Percentiles rank a stretch among this genome's conserved stretches.
phyloP scores from a whole-genome alignment of 1,140 invertebrate genomes.

The Bombus cullumanus region DNA sequence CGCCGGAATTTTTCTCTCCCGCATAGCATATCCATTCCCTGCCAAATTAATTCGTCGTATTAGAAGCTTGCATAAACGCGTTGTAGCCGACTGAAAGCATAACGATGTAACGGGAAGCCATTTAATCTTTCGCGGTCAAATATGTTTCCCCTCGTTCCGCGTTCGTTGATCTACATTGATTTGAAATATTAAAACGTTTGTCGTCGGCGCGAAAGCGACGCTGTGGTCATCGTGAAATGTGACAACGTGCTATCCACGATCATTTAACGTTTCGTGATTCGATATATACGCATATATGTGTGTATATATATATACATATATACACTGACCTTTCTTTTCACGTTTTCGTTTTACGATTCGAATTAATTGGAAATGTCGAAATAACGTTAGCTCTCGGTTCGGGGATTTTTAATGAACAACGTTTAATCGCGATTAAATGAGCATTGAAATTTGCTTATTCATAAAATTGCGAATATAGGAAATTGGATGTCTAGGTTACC shows the following conservation, averaged over 20 bases:
- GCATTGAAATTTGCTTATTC: background rate
- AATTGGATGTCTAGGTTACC: too few species aligned
- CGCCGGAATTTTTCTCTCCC: background rate
- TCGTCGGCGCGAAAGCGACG: background rate
- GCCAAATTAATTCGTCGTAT: conserved; percentile 25
- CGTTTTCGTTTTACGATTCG: background rate
- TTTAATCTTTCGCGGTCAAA: conserved; percentile 31
- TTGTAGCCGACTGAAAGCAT: conserved; percentile 16
- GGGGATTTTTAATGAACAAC: background rate
- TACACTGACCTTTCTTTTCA: too few species aligned
- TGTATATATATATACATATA: too few species aligned
- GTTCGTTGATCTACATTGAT: conserved; percentile 13
- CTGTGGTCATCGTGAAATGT: background rate
- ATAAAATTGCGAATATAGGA: background rate
- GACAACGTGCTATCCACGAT: background rate
- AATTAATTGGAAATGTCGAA: background rate
- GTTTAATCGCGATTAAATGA: background rate
- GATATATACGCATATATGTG: too few species aligned
- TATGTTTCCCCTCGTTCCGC: background rate
- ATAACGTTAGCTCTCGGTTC: background rate
- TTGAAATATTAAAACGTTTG: conserved; percentile 33
- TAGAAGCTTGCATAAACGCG: background rate
- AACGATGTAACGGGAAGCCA: conserved; percentile 27
- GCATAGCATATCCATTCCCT: background rate
- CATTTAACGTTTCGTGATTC: background rate